These are phyloP conservation scores for Galagoides demidoff DNA, from an alignment of 2,797 vertebrate species.

Conservation along the genomic window DNA sequence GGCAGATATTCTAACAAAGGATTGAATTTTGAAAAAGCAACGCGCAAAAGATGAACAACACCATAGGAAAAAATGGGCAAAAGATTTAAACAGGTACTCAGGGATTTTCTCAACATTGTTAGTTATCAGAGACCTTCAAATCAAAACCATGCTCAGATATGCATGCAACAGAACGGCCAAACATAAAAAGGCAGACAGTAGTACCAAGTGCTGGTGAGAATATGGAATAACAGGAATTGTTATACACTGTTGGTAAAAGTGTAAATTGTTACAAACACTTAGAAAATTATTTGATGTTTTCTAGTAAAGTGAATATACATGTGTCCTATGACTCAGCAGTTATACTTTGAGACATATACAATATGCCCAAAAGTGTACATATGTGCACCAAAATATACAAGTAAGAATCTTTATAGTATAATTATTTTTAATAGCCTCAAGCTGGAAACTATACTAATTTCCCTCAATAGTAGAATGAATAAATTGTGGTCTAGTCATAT, in stretches of 20 bases:
- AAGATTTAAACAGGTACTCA: not conserved
- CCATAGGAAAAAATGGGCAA: not conserved
- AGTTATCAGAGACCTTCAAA: not conserved
- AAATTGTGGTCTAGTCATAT: not conserved
- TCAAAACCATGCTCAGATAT: not conserved
- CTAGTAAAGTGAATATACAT: not conserved
- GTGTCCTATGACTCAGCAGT: not conserved
- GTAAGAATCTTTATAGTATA: not conserved
- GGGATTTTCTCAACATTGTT: not conserved
- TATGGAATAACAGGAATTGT: not conserved
- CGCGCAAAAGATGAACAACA: slow-evolving; percentile 3
- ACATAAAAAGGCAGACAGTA: not conserved
- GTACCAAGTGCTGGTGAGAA: not conserved
- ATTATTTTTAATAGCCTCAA: not conserved
- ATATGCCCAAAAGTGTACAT: not conserved
- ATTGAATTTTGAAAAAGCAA: not conserved
- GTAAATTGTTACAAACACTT: not conserved
- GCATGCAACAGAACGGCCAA: not conserved
- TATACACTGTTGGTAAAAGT: not conserved
- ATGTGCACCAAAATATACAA: not conserved
- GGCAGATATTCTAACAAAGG: not conserved
- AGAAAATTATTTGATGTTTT: slow-evolving; percentile 36
- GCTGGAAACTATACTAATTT: not conserved
- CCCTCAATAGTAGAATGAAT: not conserved
- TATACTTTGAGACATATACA: not conserved